Conservation (phyloP, 2,113 vertebrate genomes). For the Gasterosteus aculeatus region DNA sequence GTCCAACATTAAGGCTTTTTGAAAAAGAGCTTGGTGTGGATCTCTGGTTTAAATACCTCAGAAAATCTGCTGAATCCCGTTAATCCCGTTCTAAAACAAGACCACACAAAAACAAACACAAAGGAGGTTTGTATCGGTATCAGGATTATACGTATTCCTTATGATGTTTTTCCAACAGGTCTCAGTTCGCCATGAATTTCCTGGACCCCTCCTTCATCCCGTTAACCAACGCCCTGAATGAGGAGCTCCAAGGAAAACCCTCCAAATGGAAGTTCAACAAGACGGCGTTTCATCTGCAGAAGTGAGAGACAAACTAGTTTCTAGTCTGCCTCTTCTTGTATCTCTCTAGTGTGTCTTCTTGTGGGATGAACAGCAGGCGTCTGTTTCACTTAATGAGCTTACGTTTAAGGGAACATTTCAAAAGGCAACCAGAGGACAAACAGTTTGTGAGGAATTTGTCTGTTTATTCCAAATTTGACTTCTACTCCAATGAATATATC, state of each 20-base stretch:
- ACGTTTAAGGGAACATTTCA: background rate
- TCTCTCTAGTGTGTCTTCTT: background rate
- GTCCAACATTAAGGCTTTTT: background rate
- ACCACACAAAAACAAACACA: background rate
- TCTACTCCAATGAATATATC: background rate
- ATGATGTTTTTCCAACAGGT: slow-evolving; percentile 79
- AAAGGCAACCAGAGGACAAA: background rate
- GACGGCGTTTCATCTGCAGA: slow-evolving; percentile 90
- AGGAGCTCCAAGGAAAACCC: slow-evolving; percentile 92
- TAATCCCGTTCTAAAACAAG: background rate
- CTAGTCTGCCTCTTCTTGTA: background rate
- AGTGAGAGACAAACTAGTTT: slow-evolving; percentile 72
- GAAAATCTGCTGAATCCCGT: background rate
- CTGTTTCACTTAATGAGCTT: background rate
- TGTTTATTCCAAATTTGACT: background rate
- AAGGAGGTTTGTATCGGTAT: background rate
- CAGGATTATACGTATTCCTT: background rate
- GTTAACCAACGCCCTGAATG: slow-evolving; percentile 88
- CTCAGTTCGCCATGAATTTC: slow-evolving; percentile 97
- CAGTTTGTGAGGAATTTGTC: background rate
- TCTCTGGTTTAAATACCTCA: background rate
- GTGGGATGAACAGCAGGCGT: background rate
- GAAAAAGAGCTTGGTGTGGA: background rate
- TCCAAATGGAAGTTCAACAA: slow-evolving; percentile 94
- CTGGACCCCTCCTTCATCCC: slow-evolving; percentile 95